Conservation (phyloP, 1,140 invertebrate species). For the Sminthurinus signatus region DNA sequence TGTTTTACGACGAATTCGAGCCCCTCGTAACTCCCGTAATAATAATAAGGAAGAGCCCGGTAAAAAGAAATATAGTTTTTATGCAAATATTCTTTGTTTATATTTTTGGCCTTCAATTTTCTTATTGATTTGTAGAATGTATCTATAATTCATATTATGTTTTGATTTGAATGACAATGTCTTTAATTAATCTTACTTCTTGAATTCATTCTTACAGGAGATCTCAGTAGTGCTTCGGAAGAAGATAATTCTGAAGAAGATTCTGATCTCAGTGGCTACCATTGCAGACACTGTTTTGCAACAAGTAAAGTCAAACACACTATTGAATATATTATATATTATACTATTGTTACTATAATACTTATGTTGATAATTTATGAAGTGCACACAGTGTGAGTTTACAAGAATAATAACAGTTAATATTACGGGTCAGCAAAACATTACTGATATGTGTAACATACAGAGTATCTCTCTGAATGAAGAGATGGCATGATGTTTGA, state of each 20-base stretch:
- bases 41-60: conserved; percentile 45
- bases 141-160: conserved; percentile 16
- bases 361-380: not conserved
- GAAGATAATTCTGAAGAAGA: conserved; percentile 91
- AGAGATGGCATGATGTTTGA: no score
- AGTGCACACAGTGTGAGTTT: no score
- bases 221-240: conserved; percentile 83
- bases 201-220: conserved; percentile 44
- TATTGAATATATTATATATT: conserved; percentile 13
- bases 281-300: conserved; percentile 52
- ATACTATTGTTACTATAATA: not conserved
- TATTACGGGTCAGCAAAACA: no score
- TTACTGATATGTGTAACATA: no score
- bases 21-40: conserved; percentile 60
- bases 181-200: no score
- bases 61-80: conserved; percentile 30
- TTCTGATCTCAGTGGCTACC: conserved; percentile 60
- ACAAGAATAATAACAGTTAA: no score
- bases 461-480: no score
- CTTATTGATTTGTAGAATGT: no score
- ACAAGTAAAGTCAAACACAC: conserved; percentile 52
- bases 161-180: not conserved
- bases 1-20: conserved; percentile 79
- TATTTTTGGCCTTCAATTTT: no score
- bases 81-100: no score